These are phyloP conservation scores for Trissolcus japonicus DNA, from an alignment of 2,888 invertebrate species.

Conservation along the genomic window DNA sequence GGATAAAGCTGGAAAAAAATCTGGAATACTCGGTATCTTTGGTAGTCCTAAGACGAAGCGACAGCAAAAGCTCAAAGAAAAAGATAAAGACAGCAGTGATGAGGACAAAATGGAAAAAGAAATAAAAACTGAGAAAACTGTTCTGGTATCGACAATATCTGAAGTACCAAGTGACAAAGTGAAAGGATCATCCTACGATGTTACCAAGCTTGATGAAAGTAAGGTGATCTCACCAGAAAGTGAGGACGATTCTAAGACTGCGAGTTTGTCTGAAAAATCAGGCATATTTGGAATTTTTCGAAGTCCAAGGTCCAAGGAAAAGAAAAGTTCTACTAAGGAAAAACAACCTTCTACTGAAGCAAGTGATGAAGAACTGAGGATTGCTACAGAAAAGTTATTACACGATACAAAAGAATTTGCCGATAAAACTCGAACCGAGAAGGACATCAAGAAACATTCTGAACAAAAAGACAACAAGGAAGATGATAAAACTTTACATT, in stretches of 20 bases:
- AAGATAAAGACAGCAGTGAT: conserved; percentile 69
- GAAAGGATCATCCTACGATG: conserved; percentile 49
- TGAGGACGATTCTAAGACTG: not conserved
- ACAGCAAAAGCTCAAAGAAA: conserved; percentile 68
- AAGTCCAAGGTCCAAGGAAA: conserved; percentile 67
- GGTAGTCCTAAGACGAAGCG: conserved; percentile 69
- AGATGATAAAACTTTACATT: conserved; percentile 9
- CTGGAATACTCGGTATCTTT: conserved; percentile 61
- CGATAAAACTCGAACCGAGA: conserved; percentile 34
- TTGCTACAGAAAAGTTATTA: conserved; percentile 63
- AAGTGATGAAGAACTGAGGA: conserved; percentile 68
- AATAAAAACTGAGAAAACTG: conserved; percentile 27
- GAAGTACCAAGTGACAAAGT: conserved; percentile 50
- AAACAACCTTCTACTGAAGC: conserved; percentile 69
- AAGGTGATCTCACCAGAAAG: not conserved
- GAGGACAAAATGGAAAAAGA: conserved; percentile 64
- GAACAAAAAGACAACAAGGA: not conserved
- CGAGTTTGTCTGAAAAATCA: conserved; percentile 61
- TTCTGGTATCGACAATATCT: conserved; percentile 40
- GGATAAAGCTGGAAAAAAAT: conserved; percentile 3
- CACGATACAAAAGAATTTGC: conserved; percentile 65
- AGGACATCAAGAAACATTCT: not conserved
- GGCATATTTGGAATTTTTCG: conserved; percentile 70
- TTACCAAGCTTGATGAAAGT: conserved; percentile 10
- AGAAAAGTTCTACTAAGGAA: conserved; percentile 67